Evolutionary conservation across 2,888 invertebrate genomes (phyloP).

Genomic region (Piscicola geometra): DNA sequence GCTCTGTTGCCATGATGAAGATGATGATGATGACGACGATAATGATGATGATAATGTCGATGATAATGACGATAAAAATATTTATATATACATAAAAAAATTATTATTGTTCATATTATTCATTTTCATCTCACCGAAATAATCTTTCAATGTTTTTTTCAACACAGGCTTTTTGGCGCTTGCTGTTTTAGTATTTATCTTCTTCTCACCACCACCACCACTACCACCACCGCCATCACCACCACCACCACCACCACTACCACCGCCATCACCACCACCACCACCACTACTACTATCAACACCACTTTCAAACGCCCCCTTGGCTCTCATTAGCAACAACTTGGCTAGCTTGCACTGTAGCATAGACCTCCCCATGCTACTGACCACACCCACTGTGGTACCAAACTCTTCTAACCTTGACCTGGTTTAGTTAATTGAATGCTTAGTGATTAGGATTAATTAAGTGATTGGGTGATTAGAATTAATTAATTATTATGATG

Average conservation of each 20-base stretch:
- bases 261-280: neutral
- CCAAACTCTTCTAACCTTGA: constrained; percentile 2
- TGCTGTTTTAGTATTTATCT: too few relatives aligned
- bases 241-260: neutral
- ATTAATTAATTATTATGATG: too few relatives aligned
- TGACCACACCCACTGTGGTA: neutral
- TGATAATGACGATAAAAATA: neutral
- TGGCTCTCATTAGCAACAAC: constrained; percentile 8
- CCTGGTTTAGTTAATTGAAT: neutral
- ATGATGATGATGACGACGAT: too few relatives aligned
- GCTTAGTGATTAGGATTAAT: too few relatives aligned
- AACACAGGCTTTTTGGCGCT: too few relatives aligned
- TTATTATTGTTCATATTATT: too few relatives aligned
- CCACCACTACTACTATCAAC: neutral
- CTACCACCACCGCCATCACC: neutral
- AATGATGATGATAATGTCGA: too few relatives aligned
- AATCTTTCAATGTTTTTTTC: too few relatives aligned
- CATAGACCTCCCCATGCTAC: neutral
- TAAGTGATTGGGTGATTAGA: too few relatives aligned
- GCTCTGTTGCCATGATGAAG: neutral
- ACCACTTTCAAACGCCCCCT: neutral
- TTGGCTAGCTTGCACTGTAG: constrained; percentile 28
- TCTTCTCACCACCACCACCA: too few relatives aligned
- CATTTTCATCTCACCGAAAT: neutral
- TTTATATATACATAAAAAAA: too few relatives aligned